phyloP scores from a whole-genome alignment of 2,797 vertebrate species.

The Cyclopterus lumpus region DNA sequence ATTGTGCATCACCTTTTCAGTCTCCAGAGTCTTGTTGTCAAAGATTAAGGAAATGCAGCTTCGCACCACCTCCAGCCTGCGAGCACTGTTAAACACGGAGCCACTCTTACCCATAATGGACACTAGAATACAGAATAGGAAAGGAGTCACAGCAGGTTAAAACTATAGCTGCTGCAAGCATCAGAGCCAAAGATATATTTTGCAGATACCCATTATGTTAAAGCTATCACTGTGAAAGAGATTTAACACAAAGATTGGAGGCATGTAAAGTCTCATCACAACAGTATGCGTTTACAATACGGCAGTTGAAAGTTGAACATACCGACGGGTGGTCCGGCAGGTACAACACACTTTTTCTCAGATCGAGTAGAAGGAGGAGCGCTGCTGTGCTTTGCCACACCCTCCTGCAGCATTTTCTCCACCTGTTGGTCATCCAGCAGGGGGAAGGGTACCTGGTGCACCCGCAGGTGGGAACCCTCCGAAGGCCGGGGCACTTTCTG shows the following conservation, averaged over 20 bases:
- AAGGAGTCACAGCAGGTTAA: not conserved
- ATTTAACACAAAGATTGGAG: not conserved
- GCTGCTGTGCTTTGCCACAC: constrained; percentile 86
- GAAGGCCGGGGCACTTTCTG: constrained; percentile 98
- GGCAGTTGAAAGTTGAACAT: constrained; percentile 67
- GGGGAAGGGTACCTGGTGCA: constrained; percentile 95
- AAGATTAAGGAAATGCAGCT: constrained; percentile 96
- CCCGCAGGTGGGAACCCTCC: constrained; percentile 95
- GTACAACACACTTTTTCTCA: constrained; percentile 95
- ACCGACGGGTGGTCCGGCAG: constrained; percentile 95
- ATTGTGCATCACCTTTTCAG: constrained; percentile 89
- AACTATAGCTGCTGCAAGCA: not conserved
- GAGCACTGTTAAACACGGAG: constrained; percentile 97
- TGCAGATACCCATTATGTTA: not conserved
- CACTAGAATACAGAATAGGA: constrained; percentile 78
- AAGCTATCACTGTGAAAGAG: not conserved
- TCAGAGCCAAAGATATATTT: not conserved
- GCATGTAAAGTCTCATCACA: not conserved
- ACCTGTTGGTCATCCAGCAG: constrained; percentile 88
- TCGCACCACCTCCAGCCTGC: constrained; percentile 95
- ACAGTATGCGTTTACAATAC: not conserved
- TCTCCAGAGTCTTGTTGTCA: constrained; percentile 97
- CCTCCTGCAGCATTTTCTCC: constrained; percentile 89
- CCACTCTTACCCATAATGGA: constrained; percentile 92
- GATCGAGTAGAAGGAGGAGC: constrained; percentile 74